A percentile compares a stretch with the other conserved stretches of the same genome.
Evolutionary conservation across 2,888 invertebrate species (phyloP).

Genomic region (Syrista parreyssii): DNA sequence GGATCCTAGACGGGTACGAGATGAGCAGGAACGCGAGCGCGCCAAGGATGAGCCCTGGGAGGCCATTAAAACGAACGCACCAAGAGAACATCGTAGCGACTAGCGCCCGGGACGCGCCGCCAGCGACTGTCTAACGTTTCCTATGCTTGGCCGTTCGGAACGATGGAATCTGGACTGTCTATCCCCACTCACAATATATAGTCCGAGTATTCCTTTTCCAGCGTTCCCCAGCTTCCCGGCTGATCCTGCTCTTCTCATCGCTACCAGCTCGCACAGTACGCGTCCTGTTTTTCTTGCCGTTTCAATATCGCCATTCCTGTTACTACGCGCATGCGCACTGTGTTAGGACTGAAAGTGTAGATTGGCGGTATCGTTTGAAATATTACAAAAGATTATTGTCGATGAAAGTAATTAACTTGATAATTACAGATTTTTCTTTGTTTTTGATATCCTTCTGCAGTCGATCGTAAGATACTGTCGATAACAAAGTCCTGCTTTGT

Average conservation of each 20-base stretch:
- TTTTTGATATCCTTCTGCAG: not conserved
- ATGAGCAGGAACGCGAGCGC: constrained; percentile 15
- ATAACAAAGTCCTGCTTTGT: not conserved
- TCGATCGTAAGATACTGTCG: not conserved
- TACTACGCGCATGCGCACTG: not conserved
- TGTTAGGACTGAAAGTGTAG: not conserved
- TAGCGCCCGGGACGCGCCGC: constrained; percentile 53
- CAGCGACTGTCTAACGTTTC: constrained; percentile 40
- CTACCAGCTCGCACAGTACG: not conserved
- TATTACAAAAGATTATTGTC: not conserved
- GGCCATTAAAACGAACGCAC: constrained; percentile 16
- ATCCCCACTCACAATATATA: not conserved
- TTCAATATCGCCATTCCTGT: not conserved
- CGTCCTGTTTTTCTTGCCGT: not conserved
- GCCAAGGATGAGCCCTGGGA: constrained; percentile 18
- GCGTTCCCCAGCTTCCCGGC: constrained; percentile 8
- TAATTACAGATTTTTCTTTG: not conserved
- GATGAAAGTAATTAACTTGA: not conserved
- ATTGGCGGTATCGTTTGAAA: not conserved
- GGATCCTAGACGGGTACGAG: not conserved
- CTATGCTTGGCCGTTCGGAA: not conserved
- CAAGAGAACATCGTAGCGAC: constrained; percentile 39
- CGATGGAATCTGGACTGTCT: not conserved
- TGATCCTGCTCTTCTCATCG: constrained; percentile 4
- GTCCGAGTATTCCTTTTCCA: constrained; percentile 10